A percentile compares a stretch with the other conserved stretches of the same genome.
Conservation (phyloP, 2,113 vertebrate species). For the Rynchops niger region DNA sequence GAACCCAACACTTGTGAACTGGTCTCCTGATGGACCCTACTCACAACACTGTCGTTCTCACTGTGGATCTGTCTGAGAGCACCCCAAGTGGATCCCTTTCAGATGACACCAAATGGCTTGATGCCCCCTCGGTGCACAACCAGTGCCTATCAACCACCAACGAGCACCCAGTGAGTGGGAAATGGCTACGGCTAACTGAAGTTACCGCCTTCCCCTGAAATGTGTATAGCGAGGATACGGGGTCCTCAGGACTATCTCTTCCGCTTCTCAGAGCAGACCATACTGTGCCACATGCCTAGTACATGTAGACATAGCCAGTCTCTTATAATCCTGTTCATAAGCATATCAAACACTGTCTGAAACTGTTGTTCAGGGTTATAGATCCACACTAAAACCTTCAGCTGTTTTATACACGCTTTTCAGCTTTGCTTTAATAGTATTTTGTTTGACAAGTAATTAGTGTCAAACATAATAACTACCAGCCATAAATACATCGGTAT, state of each 20-base stretch:
- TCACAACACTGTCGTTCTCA: background rate
- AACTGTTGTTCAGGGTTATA: background rate
- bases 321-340: background rate
- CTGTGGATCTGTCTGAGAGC: background rate
- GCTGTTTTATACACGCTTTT: background rate
- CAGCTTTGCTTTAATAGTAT: background rate
- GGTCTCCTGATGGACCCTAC: background rate
- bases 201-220: background rate
- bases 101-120: background rate
- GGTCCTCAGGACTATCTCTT: background rate
- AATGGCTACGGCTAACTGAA: background rate
- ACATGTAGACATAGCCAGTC: background rate
- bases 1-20: background rate
- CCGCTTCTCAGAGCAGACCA: background rate
- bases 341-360: background rate
- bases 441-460: constrained; percentile 23
- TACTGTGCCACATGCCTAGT: background rate
- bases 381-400: background rate
- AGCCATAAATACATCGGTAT: constrained; percentile 13
- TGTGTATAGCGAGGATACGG: too few species aligned
- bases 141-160: background rate
- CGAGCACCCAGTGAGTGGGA: background rate
- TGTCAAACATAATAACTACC: background rate
- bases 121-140: background rate
- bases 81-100: background rate